phyloP scores from a whole-genome alignment of 2,113 vertebrate genomes.

The Cepphus grylle region DNA sequence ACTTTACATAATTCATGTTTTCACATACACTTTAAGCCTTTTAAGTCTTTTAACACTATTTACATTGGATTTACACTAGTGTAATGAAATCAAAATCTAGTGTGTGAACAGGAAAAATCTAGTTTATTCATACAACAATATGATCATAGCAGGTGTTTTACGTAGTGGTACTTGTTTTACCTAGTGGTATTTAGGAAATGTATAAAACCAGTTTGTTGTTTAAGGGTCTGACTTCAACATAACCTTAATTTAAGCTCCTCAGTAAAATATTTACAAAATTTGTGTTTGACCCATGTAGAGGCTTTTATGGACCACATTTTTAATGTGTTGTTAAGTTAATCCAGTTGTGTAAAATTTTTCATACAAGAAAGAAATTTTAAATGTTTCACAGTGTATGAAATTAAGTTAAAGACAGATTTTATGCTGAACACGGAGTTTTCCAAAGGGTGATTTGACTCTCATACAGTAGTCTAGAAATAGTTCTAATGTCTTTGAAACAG shows the following conservation, averaged over 20 bases:
- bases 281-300: background rate
- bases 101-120: background rate
- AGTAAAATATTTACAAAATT: background rate
- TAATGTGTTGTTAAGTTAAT: background rate
- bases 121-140: background rate
- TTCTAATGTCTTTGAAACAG: background rate
- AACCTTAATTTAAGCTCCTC: background rate
- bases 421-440: background rate
- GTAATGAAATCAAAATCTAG: background rate
- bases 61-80: background rate
- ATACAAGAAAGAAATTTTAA: background rate
- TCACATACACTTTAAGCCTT: background rate
- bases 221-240: background rate
- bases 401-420: background rate
- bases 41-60: background rate
- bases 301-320: background rate
- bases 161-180: background rate
- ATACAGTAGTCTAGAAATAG: background rate
- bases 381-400: rapidly evolving
- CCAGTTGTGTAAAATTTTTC: background rate
- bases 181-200: background rate
- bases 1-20: background rate
- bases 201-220: background rate
- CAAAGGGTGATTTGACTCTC: background rate
- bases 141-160: background rate